Evolutionary conservation across 1,140 invertebrate genomes (phyloP).

Genomic region (Episyrphus balteatus): DNA sequence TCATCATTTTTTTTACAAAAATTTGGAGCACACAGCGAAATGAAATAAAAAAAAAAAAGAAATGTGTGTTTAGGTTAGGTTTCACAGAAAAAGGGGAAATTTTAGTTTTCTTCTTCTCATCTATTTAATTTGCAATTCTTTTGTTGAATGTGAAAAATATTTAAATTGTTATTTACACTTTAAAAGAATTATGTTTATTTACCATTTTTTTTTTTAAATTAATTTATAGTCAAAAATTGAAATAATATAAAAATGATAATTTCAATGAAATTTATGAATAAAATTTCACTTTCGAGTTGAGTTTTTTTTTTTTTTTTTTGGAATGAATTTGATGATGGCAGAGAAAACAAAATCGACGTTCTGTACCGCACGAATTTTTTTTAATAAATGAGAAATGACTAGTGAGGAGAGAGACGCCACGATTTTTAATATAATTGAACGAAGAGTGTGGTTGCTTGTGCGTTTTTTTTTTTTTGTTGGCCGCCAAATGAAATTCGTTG

Average conservation of each 20-base stretch:
- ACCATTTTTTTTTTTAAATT: too few relatives aligned
- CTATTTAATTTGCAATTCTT: too few relatives aligned
- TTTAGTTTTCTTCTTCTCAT: too few relatives aligned
- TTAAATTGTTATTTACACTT: too few relatives aligned
- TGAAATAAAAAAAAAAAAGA: background rate
- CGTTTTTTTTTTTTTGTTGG: too few relatives aligned
- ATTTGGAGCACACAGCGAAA: slow-evolving; percentile 9
- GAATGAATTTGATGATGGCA: slow-evolving; percentile 5
- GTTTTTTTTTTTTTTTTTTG: slow-evolving; percentile 3
- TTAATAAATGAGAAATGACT: slow-evolving; percentile 7
- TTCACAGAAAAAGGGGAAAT: too few relatives aligned
- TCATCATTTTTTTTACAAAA: slow-evolving; percentile 5
- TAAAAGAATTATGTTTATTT: too few relatives aligned
- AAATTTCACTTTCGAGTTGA: background rate
- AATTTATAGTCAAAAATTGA: background rate
- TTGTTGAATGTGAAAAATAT: too few relatives aligned
- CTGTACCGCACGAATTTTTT: slow-evolving; percentile 9
- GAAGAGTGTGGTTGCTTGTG: too few relatives aligned
- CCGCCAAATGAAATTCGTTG: too few relatives aligned
- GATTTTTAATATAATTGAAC: too few relatives aligned
- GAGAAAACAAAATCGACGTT: slow-evolving; percentile 2
- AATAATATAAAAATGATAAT: slow-evolving; percentile 4
- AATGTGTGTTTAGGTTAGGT: slow-evolving; percentile 26
- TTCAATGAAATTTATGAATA: slow-evolving; percentile 6
- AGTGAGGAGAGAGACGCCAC: too few relatives aligned